A percentile compares a stretch with the other conserved stretches of the same genome.
phyloP scores from a whole-genome alignment of 1,140 invertebrate genomes.

The Gyrodactylus bullatarudis region DNA sequence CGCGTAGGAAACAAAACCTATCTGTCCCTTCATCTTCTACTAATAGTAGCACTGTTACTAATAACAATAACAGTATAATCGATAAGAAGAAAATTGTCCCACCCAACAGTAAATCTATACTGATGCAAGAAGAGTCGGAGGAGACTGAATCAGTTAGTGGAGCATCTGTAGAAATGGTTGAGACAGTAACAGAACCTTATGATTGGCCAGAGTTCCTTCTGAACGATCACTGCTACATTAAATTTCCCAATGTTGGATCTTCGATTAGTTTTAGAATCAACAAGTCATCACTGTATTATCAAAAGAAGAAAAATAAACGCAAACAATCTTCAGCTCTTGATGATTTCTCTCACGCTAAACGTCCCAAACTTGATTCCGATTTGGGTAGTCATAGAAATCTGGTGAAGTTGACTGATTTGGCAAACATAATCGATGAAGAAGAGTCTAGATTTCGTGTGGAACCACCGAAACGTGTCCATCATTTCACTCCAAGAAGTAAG shows the following conservation, averaged over 20 bases:
- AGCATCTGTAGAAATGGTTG: not conserved
- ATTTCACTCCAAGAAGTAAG: not conserved
- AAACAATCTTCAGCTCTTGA: not conserved
- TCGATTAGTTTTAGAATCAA: not conserved
- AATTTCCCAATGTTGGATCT: not conserved
- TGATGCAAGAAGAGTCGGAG: not conserved
- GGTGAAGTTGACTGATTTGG: not conserved
- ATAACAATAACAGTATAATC: too few relatives aligned
- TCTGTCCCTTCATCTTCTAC: not conserved
- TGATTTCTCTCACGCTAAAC: not conserved
- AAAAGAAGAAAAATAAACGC: not conserved
- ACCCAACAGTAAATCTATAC: too few relatives aligned
- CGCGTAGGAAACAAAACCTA: not conserved
- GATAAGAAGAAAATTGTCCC: too few relatives aligned
- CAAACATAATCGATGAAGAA: not conserved
- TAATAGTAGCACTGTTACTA: not conserved
- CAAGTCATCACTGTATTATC: not conserved
- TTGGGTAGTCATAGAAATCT: not conserved
- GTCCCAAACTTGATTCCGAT: not conserved
- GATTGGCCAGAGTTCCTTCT: not conserved
- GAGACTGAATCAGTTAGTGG: not conserved
- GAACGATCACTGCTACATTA: conserved; percentile 1
- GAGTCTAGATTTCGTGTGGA: not conserved
- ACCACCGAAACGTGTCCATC: not conserved
- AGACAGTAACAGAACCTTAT: not conserved